Evolutionary conservation across 1,140 invertebrate genomes (phyloP).

Genomic region (Diorhabda elongata): DNA sequence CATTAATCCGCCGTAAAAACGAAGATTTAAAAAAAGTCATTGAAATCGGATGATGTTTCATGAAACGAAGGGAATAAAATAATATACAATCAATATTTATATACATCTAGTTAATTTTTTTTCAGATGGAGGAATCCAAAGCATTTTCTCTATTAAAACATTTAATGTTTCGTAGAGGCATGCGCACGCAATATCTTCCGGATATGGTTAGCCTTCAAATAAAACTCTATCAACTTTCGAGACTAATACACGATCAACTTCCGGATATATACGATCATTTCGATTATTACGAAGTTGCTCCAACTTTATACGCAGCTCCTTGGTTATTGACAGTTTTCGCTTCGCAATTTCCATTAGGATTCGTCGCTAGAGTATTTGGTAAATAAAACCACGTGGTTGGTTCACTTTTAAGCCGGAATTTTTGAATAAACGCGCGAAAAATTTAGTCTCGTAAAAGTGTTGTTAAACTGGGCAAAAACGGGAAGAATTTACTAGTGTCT

Average conservation of each 20-base stretch:
- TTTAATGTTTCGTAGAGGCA: slow-evolving; percentile 83
- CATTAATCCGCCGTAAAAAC: no score
- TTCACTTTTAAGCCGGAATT: no score
- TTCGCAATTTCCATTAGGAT: slow-evolving; percentile 93
- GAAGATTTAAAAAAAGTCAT: no score
- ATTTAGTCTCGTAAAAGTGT: no score
- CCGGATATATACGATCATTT: slow-evolving; percentile 84
- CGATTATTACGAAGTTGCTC: slow-evolving; percentile 83
- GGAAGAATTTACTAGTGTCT: neutral
- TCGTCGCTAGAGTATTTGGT: slow-evolving; percentile 91
- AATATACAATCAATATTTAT: no score
- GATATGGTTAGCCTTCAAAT: slow-evolving; percentile 92
- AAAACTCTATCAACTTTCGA: slow-evolving; percentile 88
- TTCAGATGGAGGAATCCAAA: slow-evolving; percentile 83
- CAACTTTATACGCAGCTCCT: slow-evolving; percentile 90
- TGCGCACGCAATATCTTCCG: slow-evolving; percentile 84
- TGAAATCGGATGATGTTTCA: no score
- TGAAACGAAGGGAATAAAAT: no score
- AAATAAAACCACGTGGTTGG: slow-evolving; percentile 39
- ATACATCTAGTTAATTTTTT: slow-evolving; percentile 26
- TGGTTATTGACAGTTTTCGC: slow-evolving; percentile 96
- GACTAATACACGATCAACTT: slow-evolving; percentile 85
- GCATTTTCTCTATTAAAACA: slow-evolving; percentile 85
- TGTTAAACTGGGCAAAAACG: no score
- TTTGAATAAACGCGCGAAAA: no score